Conservation (phyloP, 2,888 invertebrate genomes). For the Anagyrus pseudococci region DNA sequence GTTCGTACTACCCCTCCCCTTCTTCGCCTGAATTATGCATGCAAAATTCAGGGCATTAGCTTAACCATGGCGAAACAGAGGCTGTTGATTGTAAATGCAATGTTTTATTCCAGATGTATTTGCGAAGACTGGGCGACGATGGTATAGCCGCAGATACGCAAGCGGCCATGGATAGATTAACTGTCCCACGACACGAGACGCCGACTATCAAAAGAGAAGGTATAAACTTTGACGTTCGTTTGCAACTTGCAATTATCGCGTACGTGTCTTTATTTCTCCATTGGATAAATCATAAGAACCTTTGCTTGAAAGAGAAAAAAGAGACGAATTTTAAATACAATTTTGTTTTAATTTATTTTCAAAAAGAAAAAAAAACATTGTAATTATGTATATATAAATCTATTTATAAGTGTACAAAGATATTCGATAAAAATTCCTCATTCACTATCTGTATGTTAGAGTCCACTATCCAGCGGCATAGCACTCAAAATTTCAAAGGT, state of each 20-base stretch:
- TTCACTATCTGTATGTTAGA: constrained; percentile 53
- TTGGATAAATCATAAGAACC: not conserved
- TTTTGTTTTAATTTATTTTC: not conserved
- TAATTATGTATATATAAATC: constrained; percentile 28
- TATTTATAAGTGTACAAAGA: not conserved
- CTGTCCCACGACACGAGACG: constrained; percentile 58
- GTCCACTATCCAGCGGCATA: constrained; percentile 52
- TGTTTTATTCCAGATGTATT: constrained; percentile 66
- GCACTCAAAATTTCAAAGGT: constrained; percentile 54
- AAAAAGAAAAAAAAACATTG: not conserved
- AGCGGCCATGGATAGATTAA: constrained; percentile 55
- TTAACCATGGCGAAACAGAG: not conserved
- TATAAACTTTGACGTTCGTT: constrained; percentile 39
- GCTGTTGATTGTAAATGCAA: not conserved
- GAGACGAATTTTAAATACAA: no score
- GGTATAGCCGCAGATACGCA: constrained; percentile 53
- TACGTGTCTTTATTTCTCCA: not conserved
- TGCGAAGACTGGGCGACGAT: constrained; percentile 73
- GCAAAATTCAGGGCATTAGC: not conserved
- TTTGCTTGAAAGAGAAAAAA: not conserved
- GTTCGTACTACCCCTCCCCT: constrained; percentile 55
- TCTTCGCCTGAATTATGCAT: not conserved
- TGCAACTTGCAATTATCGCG: no score
- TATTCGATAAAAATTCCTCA: constrained; percentile 42
- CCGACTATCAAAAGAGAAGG: constrained; percentile 58